These are phyloP conservation scores for Bombus fervidus DNA, from an alignment of 1,140 invertebrate species.

Conservation along the genomic window DNA sequence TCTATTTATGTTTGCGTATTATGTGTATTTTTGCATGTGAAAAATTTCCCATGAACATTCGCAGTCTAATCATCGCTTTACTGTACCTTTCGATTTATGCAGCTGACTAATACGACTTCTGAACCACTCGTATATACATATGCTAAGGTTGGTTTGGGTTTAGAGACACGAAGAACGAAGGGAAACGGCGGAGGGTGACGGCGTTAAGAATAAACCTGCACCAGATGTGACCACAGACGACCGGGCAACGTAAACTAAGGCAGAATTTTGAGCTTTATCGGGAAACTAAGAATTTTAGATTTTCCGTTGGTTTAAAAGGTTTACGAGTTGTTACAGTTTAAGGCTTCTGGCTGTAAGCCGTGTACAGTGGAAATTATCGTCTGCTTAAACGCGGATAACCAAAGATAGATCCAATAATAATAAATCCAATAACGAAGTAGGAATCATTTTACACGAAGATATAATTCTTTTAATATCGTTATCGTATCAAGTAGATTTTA, in stretches of 20 bases:
- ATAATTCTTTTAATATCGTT: no score
- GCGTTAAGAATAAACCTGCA: slow-evolving; percentile 1
- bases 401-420: no score
- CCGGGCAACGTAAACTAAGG: not conserved
- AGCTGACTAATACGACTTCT: no score
- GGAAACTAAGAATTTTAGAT: not conserved
- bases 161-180: not conserved
- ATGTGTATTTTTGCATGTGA: no score
- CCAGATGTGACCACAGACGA: slow-evolving; percentile 5
- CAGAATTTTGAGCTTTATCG: not conserved
- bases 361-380: no score
- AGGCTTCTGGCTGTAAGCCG: not conserved
- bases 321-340: not conserved
- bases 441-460: no score
- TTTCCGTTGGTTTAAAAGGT: not conserved
- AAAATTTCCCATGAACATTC: no score
- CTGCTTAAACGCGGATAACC: no score
- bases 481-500: no score
- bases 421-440: no score
- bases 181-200: not conserved
- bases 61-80: no score
- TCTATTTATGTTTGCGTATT: no score
- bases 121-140: not conserved
- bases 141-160: not conserved
- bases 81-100: not conserved